Evolutionary conservation across 2,113 vertebrate genomes (phyloP), one percentile per base, ranked within the genome.

Genomic region (Crypturellus undulatus): DNA sequence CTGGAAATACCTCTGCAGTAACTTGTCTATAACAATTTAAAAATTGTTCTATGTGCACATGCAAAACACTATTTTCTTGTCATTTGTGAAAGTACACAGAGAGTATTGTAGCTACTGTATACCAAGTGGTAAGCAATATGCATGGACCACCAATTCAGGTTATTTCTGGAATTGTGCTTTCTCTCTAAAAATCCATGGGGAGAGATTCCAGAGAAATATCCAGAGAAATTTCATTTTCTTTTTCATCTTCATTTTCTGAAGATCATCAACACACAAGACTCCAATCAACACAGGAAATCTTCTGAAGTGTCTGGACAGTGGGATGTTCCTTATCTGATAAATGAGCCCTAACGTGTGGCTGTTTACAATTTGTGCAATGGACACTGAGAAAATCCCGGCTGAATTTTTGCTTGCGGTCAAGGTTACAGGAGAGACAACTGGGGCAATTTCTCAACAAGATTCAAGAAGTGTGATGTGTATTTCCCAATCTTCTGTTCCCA

Each of bases 1-100:
- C 95, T 97, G 73, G 69, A 96, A 94, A 92, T 71, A 70, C 65
- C 47, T 76, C 78, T 92, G 79, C 71, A 73, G 32, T 95, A 96
- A 94, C 78, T 95, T 94, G 38, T 93, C 90, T 49, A 73, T 89
- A 94, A 96, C 81, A 89, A 36, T 72, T 83, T 16, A 0, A 17
- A 72, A 38, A 45, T 13, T 52, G 94, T 90, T 73, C 75, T 19
- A 21, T 47, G 16, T 47, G 19, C 2, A 1, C 77, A 52, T 38
- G 20, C 34, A 34, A 81, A 92, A 49, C 22, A n/a, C 18, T 71
- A 6, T 62, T 92, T 79, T 83, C 56, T n/a, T 73, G 34, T 64
- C 6, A 20, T 42, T 84, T 85, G 4, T 80, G 34, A 34, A 49
- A 60, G 12, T 84, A 42, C 30, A 30, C 40, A 9, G 10, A 80